Conservation (phyloP, 2,888 invertebrate species). For the Scrobipalpa atriplicella region DNA sequence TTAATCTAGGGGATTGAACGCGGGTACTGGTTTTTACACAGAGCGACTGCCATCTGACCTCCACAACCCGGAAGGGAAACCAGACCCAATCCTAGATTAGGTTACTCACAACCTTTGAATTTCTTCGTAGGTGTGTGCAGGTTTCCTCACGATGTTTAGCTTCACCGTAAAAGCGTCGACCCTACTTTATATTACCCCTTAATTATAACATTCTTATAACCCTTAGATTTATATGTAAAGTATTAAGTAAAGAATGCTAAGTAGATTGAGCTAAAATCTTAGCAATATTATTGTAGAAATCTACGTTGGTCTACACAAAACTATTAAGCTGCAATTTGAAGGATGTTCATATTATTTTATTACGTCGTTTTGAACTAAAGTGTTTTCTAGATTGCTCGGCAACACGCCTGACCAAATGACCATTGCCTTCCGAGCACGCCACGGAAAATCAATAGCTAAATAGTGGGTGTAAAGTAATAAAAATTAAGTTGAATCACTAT, state of each 20-base stretch:
- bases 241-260: background rate
- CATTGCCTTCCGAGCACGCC: constrained; percentile 40
- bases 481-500: no score
- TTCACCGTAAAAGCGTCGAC: no score
- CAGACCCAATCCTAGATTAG: no score
- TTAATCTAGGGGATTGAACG: no score
- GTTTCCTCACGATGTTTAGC: no score
- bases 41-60: no score
- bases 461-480: background rate
- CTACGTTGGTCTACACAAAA: background rate
- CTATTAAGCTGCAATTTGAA: constrained; percentile 22
- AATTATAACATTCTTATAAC: background rate
- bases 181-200: no score
- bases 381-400: constrained; percentile 42
- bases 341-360: constrained; percentile 36
- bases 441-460: constrained; percentile 40
- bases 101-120: no score
- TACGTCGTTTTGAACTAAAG: constrained; percentile 38
- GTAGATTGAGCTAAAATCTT: background rate
- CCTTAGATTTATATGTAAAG: background rate
- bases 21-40: no score
- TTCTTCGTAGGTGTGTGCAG: no score
- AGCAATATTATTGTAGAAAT: background rate
- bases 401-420: constrained; percentile 43
- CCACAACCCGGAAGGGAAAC: no score